Evolutionary conservation across 2,113 vertebrate genomes (phyloP), one percentile per base, ranked within the genome.

Genomic region (Oryzias curvinotus): DNA sequence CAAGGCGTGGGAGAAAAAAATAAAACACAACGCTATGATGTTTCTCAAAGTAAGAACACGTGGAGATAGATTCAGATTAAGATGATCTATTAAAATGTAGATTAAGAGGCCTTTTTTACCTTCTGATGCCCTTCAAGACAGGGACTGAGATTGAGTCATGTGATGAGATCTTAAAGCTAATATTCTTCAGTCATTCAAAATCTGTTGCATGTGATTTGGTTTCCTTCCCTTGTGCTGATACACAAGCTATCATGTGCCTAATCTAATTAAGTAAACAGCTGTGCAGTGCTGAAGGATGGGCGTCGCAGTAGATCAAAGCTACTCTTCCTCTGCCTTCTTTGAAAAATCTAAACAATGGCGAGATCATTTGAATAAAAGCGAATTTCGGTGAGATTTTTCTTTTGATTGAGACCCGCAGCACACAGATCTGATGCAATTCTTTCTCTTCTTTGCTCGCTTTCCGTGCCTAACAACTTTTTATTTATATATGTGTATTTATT

Each of bases 241-340:
- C 62, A 60, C 51, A 1, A 67, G 48, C 66, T 52, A 58, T 74
- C 73, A 42, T 60, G 61, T 65, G 36, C 19, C 66, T 61, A 68
- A 68, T 62, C 61, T 76, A 82, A 86, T 87, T 82, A 75, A 73
- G 75, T 55, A 84, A 80, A 82, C 74, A 80, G 61, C 60, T 80
- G 46, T n/a, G 56, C 64, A 62, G 57, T 12, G 49, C 70, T 83
- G 74, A 84, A 59, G 53, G 68, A 72, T 57, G 56, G 63, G 44
- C 63, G 53, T 67, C 15, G 5, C 42, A 23, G 62, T 61, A 66
- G 62, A 86, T 87, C 78, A 88, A 84, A 88, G 60, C 65, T 52
- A 42, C 48, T 65, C 26, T 57, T 58, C 65, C 21, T 62, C 57
- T 56, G 45, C 30, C 3, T 52, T 47, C 19, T 71, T 58, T 73